phyloP scores from a whole-genome alignment of 1,140 invertebrate genomes.

The Camponotus pennsylvanicus region DNA sequence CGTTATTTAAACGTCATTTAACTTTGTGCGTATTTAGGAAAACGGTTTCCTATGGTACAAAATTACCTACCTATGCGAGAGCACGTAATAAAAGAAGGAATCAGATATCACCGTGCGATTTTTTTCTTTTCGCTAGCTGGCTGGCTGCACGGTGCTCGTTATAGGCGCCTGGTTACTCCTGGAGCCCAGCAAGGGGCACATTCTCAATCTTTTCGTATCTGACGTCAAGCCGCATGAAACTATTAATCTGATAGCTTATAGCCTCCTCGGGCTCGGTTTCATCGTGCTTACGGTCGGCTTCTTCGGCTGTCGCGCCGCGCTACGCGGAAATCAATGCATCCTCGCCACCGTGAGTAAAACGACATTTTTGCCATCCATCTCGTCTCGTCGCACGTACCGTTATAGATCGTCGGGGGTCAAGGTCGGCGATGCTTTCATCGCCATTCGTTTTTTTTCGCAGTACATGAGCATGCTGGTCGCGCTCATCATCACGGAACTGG shows the following conservation, averaged over 20 bases:
- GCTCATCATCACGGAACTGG: conserved; percentile 83
- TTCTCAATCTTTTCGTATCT: conserved; percentile 85
- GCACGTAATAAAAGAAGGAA: not conserved
- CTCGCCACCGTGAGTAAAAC: conserved; percentile 84
- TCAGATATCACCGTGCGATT: not conserved
- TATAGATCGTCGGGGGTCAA: conserved; percentile 29
- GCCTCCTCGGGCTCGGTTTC: conserved; percentile 85
- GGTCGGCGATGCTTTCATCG: conserved; percentile 27
- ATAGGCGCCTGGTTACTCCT: conserved; percentile 86
- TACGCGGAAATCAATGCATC: conserved; percentile 86
- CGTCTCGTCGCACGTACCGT: not conserved
- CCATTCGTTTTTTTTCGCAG: conserved; percentile 76
- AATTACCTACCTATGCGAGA: not conserved
- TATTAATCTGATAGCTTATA: conserved; percentile 85
- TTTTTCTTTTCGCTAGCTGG: conserved; percentile 79
- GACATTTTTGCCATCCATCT: conserved; percentile 22
- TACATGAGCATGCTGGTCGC: conserved; percentile 86
- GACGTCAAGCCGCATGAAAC: conserved; percentile 82
- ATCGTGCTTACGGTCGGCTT: conserved; percentile 86
- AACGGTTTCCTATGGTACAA: not conserved
- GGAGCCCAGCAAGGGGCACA: conserved; percentile 84
- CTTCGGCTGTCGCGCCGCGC: conserved; percentile 86
- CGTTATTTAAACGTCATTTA: conserved; percentile 10
- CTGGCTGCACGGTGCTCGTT: conserved; percentile 85
- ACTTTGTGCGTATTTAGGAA: not conserved